Conservation (phyloP, 2,797 vertebrate genomes). For the Hemibagrus guttatus region DNA sequence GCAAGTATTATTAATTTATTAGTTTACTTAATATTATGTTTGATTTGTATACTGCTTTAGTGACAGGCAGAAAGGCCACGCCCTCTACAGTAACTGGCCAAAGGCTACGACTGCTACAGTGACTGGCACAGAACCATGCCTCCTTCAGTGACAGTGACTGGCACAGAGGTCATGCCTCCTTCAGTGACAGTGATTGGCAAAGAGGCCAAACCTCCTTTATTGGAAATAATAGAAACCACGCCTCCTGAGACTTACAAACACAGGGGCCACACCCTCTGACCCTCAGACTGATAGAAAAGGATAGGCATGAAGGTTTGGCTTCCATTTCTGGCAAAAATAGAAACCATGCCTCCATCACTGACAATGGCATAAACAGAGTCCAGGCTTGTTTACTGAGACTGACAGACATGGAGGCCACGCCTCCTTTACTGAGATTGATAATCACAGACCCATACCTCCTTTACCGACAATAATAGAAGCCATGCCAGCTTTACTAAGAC, state of each 20-base stretch:
- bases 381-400: too few relatives aligned
- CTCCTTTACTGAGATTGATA: background rate
- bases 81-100: background rate
- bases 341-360: background rate
- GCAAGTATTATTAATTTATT: background rate
- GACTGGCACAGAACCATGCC: background rate
- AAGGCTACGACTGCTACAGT: background rate
- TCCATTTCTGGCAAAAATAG: background rate
- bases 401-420: background rate
- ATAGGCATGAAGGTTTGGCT: too few relatives aligned
- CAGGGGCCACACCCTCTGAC: background rate
- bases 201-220: background rate
- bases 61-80: background rate
- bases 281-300: too few relatives aligned
- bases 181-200: background rate
- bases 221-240: background rate
- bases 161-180: background rate
- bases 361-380: background rate
- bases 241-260: background rate
- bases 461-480: background rate
- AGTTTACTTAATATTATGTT: background rate
- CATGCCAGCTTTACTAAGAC: too few relatives aligned
- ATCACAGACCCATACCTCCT: background rate
- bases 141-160: background rate
- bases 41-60: background rate